Evolutionary conservation across 2,113 vertebrate species (phyloP).

Genomic region (Actinemys pallida): DNA sequence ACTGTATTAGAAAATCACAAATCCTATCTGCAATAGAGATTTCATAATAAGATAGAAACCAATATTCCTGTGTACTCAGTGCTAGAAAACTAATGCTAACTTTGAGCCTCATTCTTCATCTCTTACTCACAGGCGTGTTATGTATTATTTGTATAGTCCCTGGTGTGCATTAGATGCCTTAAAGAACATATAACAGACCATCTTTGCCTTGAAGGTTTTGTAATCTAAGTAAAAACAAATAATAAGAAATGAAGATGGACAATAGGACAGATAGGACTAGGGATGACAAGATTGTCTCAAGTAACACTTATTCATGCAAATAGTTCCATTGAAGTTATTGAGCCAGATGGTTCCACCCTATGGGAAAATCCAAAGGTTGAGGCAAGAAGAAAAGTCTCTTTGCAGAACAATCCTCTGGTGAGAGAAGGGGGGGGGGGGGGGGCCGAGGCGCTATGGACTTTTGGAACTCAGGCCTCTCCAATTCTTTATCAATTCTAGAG

Average conservation of each 20-base stretch:
- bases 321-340: neutral
- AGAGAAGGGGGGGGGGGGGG: neutral
- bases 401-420: neutral
- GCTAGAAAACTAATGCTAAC: constrained; percentile 34
- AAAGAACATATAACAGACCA: neutral
- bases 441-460: neutral
- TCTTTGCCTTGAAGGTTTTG: neutral
- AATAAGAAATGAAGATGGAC: neutral
- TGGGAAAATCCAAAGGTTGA: neutral
- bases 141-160: neutral
- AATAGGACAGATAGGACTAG: no score
- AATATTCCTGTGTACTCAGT: constrained; percentile 52
- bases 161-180: neutral
- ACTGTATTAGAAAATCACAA: neutral
- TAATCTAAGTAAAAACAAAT: neutral
- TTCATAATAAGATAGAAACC: constrained; percentile 36
- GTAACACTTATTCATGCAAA: neutral
- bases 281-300: neutral
- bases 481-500: neutral
- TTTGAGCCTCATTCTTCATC: neutral
- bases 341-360: neutral
- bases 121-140: neutral
- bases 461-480: neutral
- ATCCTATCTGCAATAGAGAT: constrained; percentile 49
- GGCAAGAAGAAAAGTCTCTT: neutral